A percentile compares a stretch with the other conserved stretches of the same genome.
phyloP scores from a whole-genome alignment of 2,113 vertebrate species.

The Amblyopsis rosae region DNA sequence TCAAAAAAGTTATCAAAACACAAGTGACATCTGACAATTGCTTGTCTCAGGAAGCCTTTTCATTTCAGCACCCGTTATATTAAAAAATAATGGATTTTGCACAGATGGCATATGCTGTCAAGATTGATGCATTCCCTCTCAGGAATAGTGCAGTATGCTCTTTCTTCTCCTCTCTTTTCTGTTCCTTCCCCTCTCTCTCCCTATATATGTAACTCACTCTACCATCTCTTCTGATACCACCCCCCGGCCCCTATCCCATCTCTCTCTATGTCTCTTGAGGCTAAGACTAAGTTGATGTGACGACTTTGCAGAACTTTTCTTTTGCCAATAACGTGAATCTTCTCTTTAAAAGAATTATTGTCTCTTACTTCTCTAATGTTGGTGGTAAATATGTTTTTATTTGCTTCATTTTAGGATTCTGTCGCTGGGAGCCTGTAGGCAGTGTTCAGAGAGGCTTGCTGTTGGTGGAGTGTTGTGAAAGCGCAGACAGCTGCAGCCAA shows the following conservation, averaged over 20 bases:
- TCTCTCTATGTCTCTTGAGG: conserved; percentile 40
- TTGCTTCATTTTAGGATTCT: conserved; percentile 32
- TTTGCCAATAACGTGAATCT: conserved; percentile 61
- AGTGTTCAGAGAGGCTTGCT: conserved; percentile 56
- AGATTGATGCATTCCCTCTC: conserved; percentile 73
- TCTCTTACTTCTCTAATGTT: conserved; percentile 36
- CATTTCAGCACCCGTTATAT: conserved; percentile 77
- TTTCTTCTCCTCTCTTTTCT: conserved; percentile 28
- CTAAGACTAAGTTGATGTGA: conserved; percentile 48
- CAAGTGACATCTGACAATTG: conserved; percentile 80
- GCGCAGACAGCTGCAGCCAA: conserved; percentile 74
- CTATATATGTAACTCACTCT: conserved; percentile 12
- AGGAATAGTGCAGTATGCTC: conserved; percentile 67
- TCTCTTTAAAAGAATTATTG: conserved; percentile 55
- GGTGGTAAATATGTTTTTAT: conserved; percentile 55
- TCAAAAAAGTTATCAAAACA: conserved; percentile 79
- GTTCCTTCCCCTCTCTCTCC: conserved; percentile 33
- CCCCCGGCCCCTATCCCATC: neutral
- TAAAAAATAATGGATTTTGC: conserved; percentile 83
- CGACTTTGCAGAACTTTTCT: conserved; percentile 59
- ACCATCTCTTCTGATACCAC: no score
- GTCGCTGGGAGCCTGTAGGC: conserved; percentile 57
- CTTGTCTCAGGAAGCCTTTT: conserved; percentile 78
- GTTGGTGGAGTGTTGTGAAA: conserved; percentile 68
- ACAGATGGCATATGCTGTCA: conserved; percentile 76